A percentile compares a stretch with the other conserved stretches of the same genome.
Evolutionary conservation across 2,113 vertebrate species (phyloP).

Genomic region (Cricetomys ansorgei): DNA sequence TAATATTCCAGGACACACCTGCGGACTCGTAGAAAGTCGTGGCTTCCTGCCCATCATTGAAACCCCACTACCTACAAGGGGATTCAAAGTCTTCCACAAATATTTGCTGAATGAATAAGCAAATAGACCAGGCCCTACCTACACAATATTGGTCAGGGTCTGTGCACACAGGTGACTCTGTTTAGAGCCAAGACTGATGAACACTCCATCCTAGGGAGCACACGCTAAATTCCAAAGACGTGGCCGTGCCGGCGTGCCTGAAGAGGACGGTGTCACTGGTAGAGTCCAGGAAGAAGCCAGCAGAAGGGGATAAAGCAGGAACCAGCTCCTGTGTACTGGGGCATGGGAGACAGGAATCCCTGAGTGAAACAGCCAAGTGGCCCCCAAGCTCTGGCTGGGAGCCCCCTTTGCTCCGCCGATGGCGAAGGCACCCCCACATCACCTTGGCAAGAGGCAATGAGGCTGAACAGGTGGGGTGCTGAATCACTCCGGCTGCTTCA

Average conservation of each 20-base stretch:
- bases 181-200: not conserved
- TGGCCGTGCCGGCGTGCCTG: not conserved
- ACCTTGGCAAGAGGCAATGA: not conserved
- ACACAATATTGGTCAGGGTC: not conserved
- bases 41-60: not conserved
- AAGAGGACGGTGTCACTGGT: not conserved
- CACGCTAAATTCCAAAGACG: not conserved
- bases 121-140: not conserved
- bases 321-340: not conserved
- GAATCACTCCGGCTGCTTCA: constrained; percentile 32
- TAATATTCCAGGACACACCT: not conserved
- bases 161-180: not conserved
- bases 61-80: not conserved
- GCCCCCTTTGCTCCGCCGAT: not conserved
- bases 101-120: not conserved
- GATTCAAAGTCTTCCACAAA: not conserved
- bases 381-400: not conserved
- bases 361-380: no score
- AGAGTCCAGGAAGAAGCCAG: not conserved
- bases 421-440: not conserved
- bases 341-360: not conserved
- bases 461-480: not conserved
- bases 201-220: not conserved
- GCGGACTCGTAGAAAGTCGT: constrained; percentile 3
- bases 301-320: not conserved